A percentile compares a stretch with the other conserved stretches of the same genome.
phyloP scores from a whole-genome alignment of 2,888 invertebrate genomes.

The Mylabris sibirica region DNA sequence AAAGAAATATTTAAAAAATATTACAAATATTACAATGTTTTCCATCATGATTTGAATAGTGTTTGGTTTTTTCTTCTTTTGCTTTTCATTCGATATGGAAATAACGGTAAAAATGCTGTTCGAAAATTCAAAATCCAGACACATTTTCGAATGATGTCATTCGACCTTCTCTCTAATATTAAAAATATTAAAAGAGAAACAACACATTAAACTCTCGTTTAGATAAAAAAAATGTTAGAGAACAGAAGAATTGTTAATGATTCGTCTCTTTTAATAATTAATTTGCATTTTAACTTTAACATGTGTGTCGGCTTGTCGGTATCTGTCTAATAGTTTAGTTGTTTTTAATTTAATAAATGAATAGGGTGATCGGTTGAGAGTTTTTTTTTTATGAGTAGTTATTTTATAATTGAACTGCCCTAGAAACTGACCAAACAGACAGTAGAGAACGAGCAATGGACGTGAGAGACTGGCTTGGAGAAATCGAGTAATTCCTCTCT shows the following conservation, averaged over 20 bases:
- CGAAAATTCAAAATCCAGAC: slow-evolving; percentile 21
- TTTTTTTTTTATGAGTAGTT: not conserved
- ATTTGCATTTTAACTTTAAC: slow-evolving; percentile 2
- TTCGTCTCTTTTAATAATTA: not conserved
- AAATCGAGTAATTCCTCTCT: slow-evolving; percentile 4
- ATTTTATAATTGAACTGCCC: slow-evolving; percentile 1
- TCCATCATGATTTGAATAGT: no score
- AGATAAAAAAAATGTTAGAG: not conserved
- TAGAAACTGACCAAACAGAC: not conserved
- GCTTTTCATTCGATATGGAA: not conserved
- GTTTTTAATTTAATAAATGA: not conserved
- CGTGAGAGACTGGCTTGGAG: not conserved
- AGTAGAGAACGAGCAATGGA: no score
- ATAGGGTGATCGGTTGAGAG: not conserved
- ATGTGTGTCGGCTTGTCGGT: not conserved
- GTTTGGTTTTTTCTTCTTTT: not conserved
- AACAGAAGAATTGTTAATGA: not conserved
- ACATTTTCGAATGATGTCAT: slow-evolving; percentile 35
- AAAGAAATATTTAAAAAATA: not conserved
- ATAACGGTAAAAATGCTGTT: not conserved
- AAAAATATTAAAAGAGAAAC: not conserved
- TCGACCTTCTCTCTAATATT: slow-evolving; percentile 26
- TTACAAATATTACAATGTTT: no score
- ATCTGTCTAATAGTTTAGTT: not conserved
- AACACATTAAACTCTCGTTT: not conserved